Evolutionary conservation across 1,140 invertebrate species (phyloP).

Genomic region (Scaptomyza pallida): DNA sequence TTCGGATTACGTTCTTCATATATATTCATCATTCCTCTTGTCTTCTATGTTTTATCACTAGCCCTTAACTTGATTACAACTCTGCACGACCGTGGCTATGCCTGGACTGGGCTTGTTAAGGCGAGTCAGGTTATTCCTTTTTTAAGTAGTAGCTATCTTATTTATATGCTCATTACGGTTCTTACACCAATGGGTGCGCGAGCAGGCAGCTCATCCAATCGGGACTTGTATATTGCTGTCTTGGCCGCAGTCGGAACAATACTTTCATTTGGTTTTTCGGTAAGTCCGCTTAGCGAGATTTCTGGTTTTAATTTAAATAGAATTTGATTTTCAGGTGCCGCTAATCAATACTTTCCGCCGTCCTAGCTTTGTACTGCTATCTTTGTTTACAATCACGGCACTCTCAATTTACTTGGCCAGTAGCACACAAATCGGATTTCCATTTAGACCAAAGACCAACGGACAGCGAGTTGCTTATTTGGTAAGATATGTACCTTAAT

Average conservation of each 20-base stretch:
- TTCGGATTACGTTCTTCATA: slow-evolving; percentile 59
- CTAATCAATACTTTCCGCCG: slow-evolving; percentile 73
- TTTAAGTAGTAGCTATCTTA: slow-evolving; percentile 86
- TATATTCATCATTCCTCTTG: slow-evolving; percentile 53
- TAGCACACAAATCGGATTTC: slow-evolving; percentile 89
- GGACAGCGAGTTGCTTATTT: slow-evolving; percentile 88
- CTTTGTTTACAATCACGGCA: slow-evolving; percentile 85
- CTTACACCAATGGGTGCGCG: slow-evolving; percentile 89
- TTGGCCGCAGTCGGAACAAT: slow-evolving; percentile 84
- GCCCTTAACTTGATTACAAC: slow-evolving; percentile 57
- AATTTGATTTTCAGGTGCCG: slow-evolving; percentile 51
- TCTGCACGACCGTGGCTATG: slow-evolving; percentile 84
- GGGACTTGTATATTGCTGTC: slow-evolving; percentile 86
- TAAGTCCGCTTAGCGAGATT: slow-evolving; percentile 5
- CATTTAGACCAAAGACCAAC: slow-evolving; percentile 88
- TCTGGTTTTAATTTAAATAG: neutral
- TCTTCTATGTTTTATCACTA: slow-evolving; percentile 56
- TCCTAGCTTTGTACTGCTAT: slow-evolving; percentile 52
- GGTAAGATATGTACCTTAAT: slow-evolving; percentile 85
- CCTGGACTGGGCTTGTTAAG: slow-evolving; percentile 86
- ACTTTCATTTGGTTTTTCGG: slow-evolving; percentile 68
- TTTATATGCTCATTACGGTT: slow-evolving; percentile 87
- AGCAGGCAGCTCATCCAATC: slow-evolving; percentile 86
- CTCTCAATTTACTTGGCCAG: slow-evolving; percentile 87
- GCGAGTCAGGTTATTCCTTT: slow-evolving; percentile 71